Base-by-base conservation (phyloP, 2,888 invertebrate species). In the Antheraea yamamai region DNA sequence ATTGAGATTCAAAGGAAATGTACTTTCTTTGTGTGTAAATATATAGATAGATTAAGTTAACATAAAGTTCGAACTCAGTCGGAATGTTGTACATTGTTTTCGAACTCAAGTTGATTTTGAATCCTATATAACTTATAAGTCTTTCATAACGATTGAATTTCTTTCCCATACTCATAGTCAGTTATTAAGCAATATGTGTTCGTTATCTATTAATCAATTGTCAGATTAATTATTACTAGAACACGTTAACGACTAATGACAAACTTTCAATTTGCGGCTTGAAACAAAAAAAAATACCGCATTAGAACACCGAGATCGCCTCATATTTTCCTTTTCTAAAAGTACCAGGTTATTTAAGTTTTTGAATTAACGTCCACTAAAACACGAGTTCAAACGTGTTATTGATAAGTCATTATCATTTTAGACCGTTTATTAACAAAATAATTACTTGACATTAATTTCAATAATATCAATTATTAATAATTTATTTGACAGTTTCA, bases 401-500 rank as follows among this genome's bases (percentile, higher is more conserved):
- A 61, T 20, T 12, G 2, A n/a, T 10, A 61, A 23, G 10, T 1
- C 8, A 8, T 61, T 20, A 58, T 58, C n/a, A 58, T 20, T 61
- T 20, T 23, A 8, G 12, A 61, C n/a, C 23, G 4, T 39, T 61
- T 23, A 23, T 23, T 23, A 39, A 39, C 4, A 39, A 39, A n/a
- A 23, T 61, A 20, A 58, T 61, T 6, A 23, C 12, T n/a, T 61
- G 8, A 10, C 23, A 10, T 23, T 61, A 23, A 61, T 61, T 61
- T 10, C 0, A 61, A 10, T 23, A 23, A 61, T 3, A 23, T 23
- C 23, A 61, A 61, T 23, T 10, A n/a, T n/a, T 61, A 2, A 6
- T 30, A 16, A 66, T 16, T 66, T 66, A 30, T 16, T 66, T 16
- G 30, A 66, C 55, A 77, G 76, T 68, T 77, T 78, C 30, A 4